Evolutionary conservation across 2,888 invertebrate genomes (phyloP), one percentile per base, ranked within the genome.

Genomic region (Hipparchia sbordonii): DNA sequence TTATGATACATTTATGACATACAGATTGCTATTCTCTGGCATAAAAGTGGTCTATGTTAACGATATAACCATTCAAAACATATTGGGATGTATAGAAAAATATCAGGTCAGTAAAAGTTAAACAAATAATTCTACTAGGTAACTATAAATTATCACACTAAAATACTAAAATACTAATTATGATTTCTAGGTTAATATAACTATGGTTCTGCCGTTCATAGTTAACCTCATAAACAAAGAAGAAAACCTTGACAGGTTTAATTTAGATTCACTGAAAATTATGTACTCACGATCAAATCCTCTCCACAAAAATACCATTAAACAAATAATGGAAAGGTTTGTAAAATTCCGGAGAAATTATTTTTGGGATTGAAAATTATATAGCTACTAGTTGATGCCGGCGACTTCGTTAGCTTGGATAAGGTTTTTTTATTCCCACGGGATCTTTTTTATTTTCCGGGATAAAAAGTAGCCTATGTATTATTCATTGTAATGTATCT

Each of bases 1-100:
- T 78, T 90, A 89, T 72, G 89, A 89, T 72, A 85, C 84, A 0
- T 90, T 89, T 73, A 87, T 87, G 82, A 87, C 87, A 1, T 90
- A 84, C 77, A 89, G 88, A 79, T 87, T 87, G 74, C 78, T 91
- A 10, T 78, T 77, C 33, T 75, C 81, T 57, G 90, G 91, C 66
- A 85, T 84, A 71, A 89, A 83, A 81, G 79, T 89, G 54, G 83
- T 90, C 9, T 91, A 86, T 69, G 73, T 81, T 3, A 79, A 84
- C 52, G 78, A 83, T 0, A 73, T 81, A 0, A 78, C 79, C 23
- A 79, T 82, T 5, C 71, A 78, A 2, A 72, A 73, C 0, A 78
- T 90, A 39, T 51, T 89, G 12, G 83, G 83, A 76, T 80, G 81
- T 69, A 78, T 88, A 62, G 81, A 85, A 62, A 79, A 84, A 65